A percentile compares a stretch with the other conserved stretches of the same genome.
These are phyloP conservation scores for Tachina lurida DNA, from an alignment of 2,888 invertebrate genomes.

Conservation along the genomic window DNA sequence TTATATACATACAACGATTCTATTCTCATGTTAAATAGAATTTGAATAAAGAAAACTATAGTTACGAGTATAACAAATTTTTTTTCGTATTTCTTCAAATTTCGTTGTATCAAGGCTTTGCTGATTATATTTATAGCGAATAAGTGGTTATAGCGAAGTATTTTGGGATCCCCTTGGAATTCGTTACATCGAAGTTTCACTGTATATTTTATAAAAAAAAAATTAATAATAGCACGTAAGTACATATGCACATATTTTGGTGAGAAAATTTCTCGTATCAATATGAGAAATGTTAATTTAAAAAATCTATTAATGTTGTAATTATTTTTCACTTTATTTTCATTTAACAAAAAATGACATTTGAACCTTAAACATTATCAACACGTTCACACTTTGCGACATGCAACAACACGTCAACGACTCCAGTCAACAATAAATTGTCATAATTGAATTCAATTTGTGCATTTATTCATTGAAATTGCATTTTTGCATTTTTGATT, in stretches of 20 bases:
- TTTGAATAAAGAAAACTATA: too few relatives aligned
- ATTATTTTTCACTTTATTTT: slow-evolving; percentile 12
- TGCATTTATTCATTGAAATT: slow-evolving; percentile 23
- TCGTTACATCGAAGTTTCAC: too few relatives aligned
- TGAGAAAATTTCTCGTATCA: neutral
- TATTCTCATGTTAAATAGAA: too few relatives aligned
- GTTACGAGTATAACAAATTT: too few relatives aligned
- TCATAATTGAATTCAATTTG: slow-evolving; percentile 54
- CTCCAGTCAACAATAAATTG: slow-evolving; percentile 20
- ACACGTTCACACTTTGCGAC: slow-evolving; percentile 10
- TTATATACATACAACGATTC: too few relatives aligned
- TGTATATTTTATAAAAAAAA: too few relatives aligned
- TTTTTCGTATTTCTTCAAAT: too few relatives aligned
- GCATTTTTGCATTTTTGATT: slow-evolving; percentile 21
- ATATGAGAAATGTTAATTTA: neutral
- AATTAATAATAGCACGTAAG: neutral
- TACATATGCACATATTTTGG: neutral
- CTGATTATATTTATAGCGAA: too few relatives aligned
- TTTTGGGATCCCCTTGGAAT: too few relatives aligned
- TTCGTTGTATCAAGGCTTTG: too few relatives aligned
- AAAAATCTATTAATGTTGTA: neutral
- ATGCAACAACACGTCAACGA: neutral
- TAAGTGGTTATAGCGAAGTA: too few relatives aligned
- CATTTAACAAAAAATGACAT: slow-evolving; percentile 19
- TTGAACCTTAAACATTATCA: slow-evolving; percentile 11